These are phyloP conservation scores for Petrolisthes manimaculis DNA, from an alignment of 2,888 invertebrate species.

Conservation along the genomic window DNA sequence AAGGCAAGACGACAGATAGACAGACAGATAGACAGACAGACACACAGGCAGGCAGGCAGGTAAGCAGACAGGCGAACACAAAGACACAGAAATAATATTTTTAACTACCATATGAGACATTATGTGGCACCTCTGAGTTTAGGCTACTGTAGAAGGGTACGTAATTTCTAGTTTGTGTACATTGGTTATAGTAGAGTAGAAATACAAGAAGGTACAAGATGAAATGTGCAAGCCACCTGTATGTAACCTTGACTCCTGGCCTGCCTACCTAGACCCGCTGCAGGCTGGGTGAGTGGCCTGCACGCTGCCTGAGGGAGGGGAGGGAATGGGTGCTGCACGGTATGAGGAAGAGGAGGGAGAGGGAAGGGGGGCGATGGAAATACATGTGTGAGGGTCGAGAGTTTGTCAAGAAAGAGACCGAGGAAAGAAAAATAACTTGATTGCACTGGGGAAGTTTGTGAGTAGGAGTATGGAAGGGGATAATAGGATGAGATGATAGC, in stretches of 20 bases:
- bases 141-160: neutral
- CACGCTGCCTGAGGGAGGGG: neutral
- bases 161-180: neutral
- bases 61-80: neutral
- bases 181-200: neutral
- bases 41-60: slow-evolving; percentile 13
- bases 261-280: slow-evolving; percentile 15
- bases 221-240: neutral
- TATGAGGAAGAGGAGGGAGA: slow-evolving; percentile 7
- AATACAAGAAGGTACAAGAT: neutral
- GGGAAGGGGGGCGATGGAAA: neutral
- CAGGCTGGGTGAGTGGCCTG: neutral
- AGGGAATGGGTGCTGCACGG: neutral
- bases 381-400: neutral
- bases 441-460: neutral
- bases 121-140: no score
- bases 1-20: neutral
- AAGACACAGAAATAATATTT: neutral
- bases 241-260: neutral
- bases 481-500: neutral
- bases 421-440: neutral
- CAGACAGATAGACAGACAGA: slow-evolving; percentile 13
- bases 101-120: no score
- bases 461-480: neutral
- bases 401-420: neutral